Evolutionary conservation across 2,797 vertebrate genomes (phyloP).

Genomic region (Peromyscus aztecus): DNA sequence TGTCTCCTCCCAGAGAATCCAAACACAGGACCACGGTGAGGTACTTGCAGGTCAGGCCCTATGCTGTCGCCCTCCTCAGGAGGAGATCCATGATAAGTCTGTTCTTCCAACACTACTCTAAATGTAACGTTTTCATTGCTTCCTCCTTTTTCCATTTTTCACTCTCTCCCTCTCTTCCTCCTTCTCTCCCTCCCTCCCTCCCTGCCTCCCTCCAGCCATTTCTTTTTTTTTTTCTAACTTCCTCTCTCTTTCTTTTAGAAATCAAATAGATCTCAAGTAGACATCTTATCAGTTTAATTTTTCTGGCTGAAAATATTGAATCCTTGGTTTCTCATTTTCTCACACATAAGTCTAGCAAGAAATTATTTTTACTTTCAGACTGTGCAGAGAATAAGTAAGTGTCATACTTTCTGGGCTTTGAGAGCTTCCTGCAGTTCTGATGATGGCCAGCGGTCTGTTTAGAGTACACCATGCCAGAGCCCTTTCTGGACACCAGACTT

Average conservation of each 20-base stretch:
- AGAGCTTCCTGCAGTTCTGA: background rate
- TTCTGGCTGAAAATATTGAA: background rate
- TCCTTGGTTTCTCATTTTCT: constrained; percentile 27
- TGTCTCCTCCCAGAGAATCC: background rate
- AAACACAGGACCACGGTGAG: background rate
- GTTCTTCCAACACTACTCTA: too few relatives aligned
- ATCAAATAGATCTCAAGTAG: too few relatives aligned
- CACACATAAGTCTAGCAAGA: background rate
- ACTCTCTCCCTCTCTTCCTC: too few relatives aligned
- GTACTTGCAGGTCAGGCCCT: too few relatives aligned
- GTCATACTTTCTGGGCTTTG: background rate
- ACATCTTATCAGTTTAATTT: background rate
- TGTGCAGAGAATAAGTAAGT: background rate
- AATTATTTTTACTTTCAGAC: background rate
- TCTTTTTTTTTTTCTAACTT: too few relatives aligned
- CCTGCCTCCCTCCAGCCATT: too few relatives aligned
- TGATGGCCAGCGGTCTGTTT: background rate
- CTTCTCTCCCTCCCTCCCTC: too few relatives aligned
- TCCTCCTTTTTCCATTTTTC: too few relatives aligned
- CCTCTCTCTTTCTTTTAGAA: too few relatives aligned
- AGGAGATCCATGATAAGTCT: too few relatives aligned
- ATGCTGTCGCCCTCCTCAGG: too few relatives aligned
- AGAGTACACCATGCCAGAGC: background rate
- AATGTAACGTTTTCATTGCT: too few relatives aligned
- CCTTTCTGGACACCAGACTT: background rate